Evolutionary conservation across 2,888 invertebrate species (phyloP), one percentile per base, ranked within the genome.

Genomic region (Actias luna): DNA sequence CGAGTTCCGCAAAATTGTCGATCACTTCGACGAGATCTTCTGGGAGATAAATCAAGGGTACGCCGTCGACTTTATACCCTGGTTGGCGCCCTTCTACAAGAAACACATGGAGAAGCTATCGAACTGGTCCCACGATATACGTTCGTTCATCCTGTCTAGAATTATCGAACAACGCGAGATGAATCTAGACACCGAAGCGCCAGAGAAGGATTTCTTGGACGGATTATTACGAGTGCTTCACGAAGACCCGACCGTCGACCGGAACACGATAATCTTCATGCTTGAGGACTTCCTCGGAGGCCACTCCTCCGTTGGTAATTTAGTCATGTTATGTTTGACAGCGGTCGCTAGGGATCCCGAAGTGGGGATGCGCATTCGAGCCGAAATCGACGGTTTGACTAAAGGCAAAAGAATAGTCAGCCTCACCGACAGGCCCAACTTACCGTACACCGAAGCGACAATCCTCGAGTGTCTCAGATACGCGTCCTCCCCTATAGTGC

Each of bases 31-130:
- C 74, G 95, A 96, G 72, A 97, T 98, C 60, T 98, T 98, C 88
- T 97, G 96, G 96, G 97, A 98, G 79, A 97, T 98, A 68, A 98
- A 98, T 82, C 97, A 97, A 75, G 97, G 97, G 0, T 97, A 97
- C 80, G 96, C 97, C 0, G 94, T 97, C 0, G 98, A 98, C 76
- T 98, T 98, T 76, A 78, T 98, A 27, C 98, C 98, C 0, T 97
- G 96, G 95, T 83, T 98, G 0, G 89, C 94, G 0, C 96, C 96
- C 0, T 94, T 97, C 65, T 97, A 96, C 82, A 87, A 87, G 3
- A 89, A 92, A 2, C 96, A 97, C 74, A 94, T 96, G 88, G 92
- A 94, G 2, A 95, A 94, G 69, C 87, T 97, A 5, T 93, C 94
- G 0, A 82, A 93, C 62, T 96, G 96, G 96, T 95, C 96, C 0